These are phyloP conservation scores for Deilephila porcellus DNA, from an alignment of 2,888 invertebrate species.

Conservation along the genomic window DNA sequence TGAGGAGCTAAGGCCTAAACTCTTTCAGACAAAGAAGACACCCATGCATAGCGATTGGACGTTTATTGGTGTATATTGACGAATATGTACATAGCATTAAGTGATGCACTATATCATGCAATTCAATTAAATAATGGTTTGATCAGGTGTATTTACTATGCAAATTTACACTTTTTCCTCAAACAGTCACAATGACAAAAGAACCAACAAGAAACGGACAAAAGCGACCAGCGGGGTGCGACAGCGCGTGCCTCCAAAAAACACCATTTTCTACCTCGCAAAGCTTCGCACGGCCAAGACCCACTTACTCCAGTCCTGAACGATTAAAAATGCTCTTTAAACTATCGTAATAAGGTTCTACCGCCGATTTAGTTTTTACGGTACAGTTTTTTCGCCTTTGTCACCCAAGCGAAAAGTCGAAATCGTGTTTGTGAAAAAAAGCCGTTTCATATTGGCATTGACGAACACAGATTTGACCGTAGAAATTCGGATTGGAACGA, in stretches of 20 bases:
- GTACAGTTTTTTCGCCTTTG: constrained; percentile 67
- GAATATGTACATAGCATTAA: no score
- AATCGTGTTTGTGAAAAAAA: constrained; percentile 78
- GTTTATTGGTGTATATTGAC: no score
- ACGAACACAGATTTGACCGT: constrained; percentile 71
- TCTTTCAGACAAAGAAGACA: no score
- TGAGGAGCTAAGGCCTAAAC: no score
- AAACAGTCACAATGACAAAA: neutral
- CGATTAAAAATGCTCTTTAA: constrained; percentile 55
- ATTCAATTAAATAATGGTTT: neutral
- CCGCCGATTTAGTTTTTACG: constrained; percentile 42
- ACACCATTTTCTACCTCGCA: constrained; percentile 57
- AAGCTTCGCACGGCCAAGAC: constrained; percentile 73
- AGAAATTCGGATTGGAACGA: constrained; percentile 65
- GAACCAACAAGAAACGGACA: constrained; percentile 44
- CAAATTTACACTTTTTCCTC: constrained; percentile 16
- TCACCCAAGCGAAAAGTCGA: constrained; percentile 79
- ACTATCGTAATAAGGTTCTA: constrained; percentile 45
- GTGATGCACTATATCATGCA: no score
- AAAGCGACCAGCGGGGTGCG: constrained; percentile 53
- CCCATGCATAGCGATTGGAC: no score
- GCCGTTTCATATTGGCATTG: constrained; percentile 81
- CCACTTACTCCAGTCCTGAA: constrained; percentile 55
- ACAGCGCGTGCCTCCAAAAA: constrained; percentile 69
- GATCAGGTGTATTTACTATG: neutral